Evolutionary conservation across 1,140 invertebrate species (phyloP), one percentile per base, ranked within the genome.

Genomic region (Pomacea maculata): DNA sequence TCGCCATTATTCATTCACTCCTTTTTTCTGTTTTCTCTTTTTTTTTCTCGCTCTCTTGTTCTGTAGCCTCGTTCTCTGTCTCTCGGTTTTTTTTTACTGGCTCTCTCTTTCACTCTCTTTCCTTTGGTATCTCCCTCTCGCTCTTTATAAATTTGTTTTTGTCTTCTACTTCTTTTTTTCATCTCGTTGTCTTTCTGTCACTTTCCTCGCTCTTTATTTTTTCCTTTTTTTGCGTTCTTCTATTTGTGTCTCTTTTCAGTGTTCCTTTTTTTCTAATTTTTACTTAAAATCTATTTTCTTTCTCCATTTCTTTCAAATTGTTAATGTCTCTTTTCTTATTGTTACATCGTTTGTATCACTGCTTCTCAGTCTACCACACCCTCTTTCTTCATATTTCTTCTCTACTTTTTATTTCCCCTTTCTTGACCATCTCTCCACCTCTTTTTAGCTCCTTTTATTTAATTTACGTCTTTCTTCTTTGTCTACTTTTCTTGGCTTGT

Each of bases 41-140:
- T 52, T 17, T 57, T 54, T 75, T 75, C 73, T 17, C 45, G 45
- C 73, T 75, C 45, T 75, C 73, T 75, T 15, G 10, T 17, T 75
- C 73, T 75, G 15, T 52, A 15, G 45, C 73, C 55, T 25, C 21
- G 12, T 52, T 54, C 55, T 25, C 15, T 25, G 54, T 21, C 17
- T 57, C 29, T 25, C 25, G 25, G 19, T 11, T 29, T 19, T 29
- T 29, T 75, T 9, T 57, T 21, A 17, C 10, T 57, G 14, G 17
- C 21, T 75, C 12, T 79, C n/a, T n/a, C 17, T 14, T 34, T 72
- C 34, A 34, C n/a, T 25, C n/a, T 29, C 70, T 79, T 21, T 52
- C 19, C 25, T 29, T 55, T 21, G 17, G n/a, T 72, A 17, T 71
- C 55, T 79, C 52, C 9, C n/a, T 61, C 57, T 72, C 29, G 7